Conservation (phyloP, 2,888 invertebrate genomes). For the Hypselothyrea guttata region DNA sequence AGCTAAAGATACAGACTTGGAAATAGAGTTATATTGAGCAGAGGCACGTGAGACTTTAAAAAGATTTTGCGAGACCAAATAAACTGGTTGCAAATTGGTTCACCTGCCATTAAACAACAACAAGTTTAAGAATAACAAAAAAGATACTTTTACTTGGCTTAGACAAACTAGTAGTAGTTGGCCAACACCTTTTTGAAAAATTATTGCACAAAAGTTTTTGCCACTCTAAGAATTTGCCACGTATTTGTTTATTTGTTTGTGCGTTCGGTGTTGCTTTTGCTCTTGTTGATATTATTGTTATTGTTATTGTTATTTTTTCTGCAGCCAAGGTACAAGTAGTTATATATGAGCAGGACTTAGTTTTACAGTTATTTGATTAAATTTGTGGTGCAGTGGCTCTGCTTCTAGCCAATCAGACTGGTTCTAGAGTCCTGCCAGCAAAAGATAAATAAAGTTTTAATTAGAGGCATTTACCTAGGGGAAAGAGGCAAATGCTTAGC, state of each 20-base stretch:
- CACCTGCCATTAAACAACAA: constrained; percentile 43
- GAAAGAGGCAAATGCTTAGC: constrained; percentile 9
- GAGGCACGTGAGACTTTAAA: constrained; percentile 60
- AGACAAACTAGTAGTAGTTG: constrained; percentile 29
- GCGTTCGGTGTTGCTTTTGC: background rate
- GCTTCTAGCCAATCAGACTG: constrained; percentile 34
- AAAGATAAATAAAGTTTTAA: constrained; percentile 64
- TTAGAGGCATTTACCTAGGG: constrained; percentile 46
- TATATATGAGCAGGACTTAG: constrained; percentile 30
- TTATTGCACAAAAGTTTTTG: constrained; percentile 58
- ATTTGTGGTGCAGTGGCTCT: constrained; percentile 44
- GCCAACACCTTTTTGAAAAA: constrained; percentile 38
- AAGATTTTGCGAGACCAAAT: constrained; percentile 40
- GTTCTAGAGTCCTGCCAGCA: constrained; percentile 10
- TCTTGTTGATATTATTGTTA: background rate
- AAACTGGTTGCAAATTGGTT: constrained; percentile 25
- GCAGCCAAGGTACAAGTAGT: constrained; percentile 28
- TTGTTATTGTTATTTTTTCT: constrained; percentile 11
- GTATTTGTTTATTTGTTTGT: constrained; percentile 23
- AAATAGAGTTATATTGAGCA: constrained; percentile 20
- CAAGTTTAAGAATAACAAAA: constrained; percentile 58
- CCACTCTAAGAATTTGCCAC: constrained; percentile 41
- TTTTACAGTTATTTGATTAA: constrained; percentile 65
- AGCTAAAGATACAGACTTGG: constrained; percentile 30
- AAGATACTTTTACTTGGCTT: constrained; percentile 44